Conservation (phyloP, 2,113 vertebrate genomes). For the Pterocles burchelli region DNA sequence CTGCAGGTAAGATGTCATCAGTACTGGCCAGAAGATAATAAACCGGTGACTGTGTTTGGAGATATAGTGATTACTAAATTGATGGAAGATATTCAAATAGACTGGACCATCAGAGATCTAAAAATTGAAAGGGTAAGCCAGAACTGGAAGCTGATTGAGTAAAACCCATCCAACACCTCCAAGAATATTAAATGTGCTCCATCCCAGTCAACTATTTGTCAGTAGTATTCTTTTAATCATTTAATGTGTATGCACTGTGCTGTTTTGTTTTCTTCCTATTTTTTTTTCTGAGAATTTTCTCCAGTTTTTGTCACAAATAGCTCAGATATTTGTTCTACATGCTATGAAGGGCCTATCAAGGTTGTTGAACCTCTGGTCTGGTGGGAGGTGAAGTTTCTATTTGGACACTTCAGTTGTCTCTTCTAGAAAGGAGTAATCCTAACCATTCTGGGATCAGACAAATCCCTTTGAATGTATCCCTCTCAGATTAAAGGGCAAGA, state of each 20-base stretch:
- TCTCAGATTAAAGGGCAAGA: constrained; percentile 55
- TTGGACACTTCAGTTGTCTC: constrained; percentile 7
- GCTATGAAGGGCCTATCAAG: not conserved
- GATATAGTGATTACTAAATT: constrained; percentile 98
- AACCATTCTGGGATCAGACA: constrained; percentile 28
- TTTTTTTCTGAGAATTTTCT: not conserved
- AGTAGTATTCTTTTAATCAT: not conserved
- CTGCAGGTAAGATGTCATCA: constrained; percentile 96
- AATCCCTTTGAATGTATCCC: constrained; percentile 28
- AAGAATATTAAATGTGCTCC: not conserved
- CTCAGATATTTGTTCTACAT: not conserved
- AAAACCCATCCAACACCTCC: not conserved
- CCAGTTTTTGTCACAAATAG: not conserved
- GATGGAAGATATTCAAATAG: constrained; percentile 88
- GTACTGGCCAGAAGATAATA: constrained; percentile 98
- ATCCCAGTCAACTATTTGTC: not conserved
- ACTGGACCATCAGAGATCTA: constrained; percentile 93
- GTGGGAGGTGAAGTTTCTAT: constrained; percentile 38
- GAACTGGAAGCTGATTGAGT: not conserved
- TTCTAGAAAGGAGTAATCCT: constrained; percentile 36
- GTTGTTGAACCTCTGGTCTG: not conserved
- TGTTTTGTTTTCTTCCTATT: not conserved
- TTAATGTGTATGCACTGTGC: not conserved
- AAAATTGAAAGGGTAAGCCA: constrained; percentile 93
- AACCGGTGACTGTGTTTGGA: constrained; percentile 96